Conservation (phyloP, 2,797 vertebrate genomes). For the Arctocebus calabarensis region DNA sequence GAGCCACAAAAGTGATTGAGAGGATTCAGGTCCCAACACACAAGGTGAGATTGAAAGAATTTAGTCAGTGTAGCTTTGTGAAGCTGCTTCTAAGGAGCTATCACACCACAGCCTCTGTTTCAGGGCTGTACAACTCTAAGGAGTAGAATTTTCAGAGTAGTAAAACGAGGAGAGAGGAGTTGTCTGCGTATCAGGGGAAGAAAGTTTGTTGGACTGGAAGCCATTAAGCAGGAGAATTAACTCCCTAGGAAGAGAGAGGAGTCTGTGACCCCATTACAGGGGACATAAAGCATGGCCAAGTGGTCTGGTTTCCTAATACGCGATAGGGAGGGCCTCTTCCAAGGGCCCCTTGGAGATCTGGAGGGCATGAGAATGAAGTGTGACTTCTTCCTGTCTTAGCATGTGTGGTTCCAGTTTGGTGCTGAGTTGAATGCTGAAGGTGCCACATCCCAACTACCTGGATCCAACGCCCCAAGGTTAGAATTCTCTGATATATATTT, state of each 20-base stretch:
- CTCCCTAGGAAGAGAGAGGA: constrained; percentile 64
- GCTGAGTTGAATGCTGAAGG: constrained; percentile 58
- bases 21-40: neutral
- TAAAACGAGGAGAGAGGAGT: constrained; percentile 72
- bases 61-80: neutral
- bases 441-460: neutral
- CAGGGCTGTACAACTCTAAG: constrained; percentile 70
- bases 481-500: constrained; percentile 61
- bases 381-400: constrained; percentile 44
- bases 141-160: constrained; percentile 75
- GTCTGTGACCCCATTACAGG: constrained; percentile 77
- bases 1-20: constrained; percentile 43
- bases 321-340: constrained; percentile 6
- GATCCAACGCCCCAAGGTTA: constrained; percentile 58
- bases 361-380: neutral
- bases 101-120: constrained; percentile 1
- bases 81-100: neutral
- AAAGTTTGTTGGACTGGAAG: constrained; percentile 77
- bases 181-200: constrained; percentile 76
- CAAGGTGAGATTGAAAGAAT: neutral
- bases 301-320: constrained; percentile 70
- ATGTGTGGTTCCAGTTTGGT: constrained; percentile 44
- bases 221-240: constrained; percentile 77
- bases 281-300: constrained; percentile 58
- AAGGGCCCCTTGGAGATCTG: neutral